Conservation (phyloP, 2,113 vertebrate species). For the Australoheros scitulus region DNA sequence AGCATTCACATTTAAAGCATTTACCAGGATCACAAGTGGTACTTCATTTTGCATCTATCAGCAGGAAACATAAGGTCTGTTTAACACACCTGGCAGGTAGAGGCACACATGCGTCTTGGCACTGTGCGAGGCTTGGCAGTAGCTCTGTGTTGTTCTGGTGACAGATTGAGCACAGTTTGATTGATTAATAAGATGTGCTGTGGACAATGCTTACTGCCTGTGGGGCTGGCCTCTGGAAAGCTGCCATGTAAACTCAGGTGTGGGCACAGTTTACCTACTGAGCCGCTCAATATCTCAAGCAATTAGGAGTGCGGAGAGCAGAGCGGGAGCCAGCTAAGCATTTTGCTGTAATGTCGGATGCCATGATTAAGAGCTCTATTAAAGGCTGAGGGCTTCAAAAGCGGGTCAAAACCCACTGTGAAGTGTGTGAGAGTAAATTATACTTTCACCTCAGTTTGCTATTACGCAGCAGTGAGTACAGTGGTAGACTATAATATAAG, state of each 20-base stretch:
- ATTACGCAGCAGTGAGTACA: slow-evolving; percentile 11
- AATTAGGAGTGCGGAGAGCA: slow-evolving; percentile 60
- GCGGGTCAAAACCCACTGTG: slow-evolving; percentile 51
- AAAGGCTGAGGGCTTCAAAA: slow-evolving; percentile 51
- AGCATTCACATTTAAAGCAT: slow-evolving; percentile 12
- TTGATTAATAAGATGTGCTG: slow-evolving; percentile 65
- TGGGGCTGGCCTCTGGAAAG: slow-evolving; percentile 43
- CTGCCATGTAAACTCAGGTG: slow-evolving; percentile 62
- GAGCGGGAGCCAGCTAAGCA: slow-evolving; percentile 65
- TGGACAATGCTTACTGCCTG: slow-evolving; percentile 44
- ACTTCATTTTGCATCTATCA: slow-evolving; percentile 27
- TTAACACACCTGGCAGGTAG: slow-evolving; percentile 58
- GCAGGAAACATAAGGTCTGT: slow-evolving; percentile 44
- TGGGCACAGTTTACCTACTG: slow-evolving; percentile 46
- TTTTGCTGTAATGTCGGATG: slow-evolving; percentile 45
- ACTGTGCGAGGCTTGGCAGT: slow-evolving; percentile 13
- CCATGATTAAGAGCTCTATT: slow-evolving; percentile 65
- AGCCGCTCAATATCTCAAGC: slow-evolving; percentile 49
- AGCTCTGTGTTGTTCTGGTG: slow-evolving; percentile 41
- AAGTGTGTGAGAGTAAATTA: slow-evolving; percentile 38
- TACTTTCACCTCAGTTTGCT: slow-evolving; percentile 1
- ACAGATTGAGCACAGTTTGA: slow-evolving; percentile 74
- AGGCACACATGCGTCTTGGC: slow-evolving; percentile 22
- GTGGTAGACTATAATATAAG: neutral
- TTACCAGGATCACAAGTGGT: neutral